Conservation (phyloP, 2,888 invertebrate genomes). For the Unio pictorum region DNA sequence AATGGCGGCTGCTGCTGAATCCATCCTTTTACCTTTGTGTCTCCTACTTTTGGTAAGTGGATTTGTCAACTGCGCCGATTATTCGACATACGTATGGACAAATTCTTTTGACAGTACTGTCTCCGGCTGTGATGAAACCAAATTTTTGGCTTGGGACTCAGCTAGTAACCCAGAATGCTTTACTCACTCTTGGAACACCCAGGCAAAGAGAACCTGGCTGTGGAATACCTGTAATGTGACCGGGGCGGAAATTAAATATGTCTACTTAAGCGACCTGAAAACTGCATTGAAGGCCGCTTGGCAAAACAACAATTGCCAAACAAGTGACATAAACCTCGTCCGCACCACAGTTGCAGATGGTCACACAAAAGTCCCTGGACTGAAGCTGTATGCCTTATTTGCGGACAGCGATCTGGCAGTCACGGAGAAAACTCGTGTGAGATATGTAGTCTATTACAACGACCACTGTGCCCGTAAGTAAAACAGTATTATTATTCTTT, state of each 20-base stretch:
- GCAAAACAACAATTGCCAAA: constrained; percentile 4
- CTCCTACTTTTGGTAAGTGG: too few species aligned
- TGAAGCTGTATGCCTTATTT: constrained; percentile 24
- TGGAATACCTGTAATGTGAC: constrained; percentile 18
- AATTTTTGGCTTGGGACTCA: constrained; percentile 14
- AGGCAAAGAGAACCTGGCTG: constrained; percentile 12
- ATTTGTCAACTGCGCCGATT: background rate
- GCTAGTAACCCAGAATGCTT: constrained; percentile 12
- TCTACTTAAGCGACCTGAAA: constrained; percentile 17
- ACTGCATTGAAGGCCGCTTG: constrained; percentile 12
- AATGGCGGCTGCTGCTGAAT: too few species aligned
- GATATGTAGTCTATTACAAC: constrained; percentile 28
- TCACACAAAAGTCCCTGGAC: constrained; percentile 9
- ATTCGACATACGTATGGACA: constrained; percentile 28
- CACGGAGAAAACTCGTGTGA: constrained; percentile 13
- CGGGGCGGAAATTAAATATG: constrained; percentile 11
- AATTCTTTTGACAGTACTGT: constrained; percentile 16
- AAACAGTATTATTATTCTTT: background rate
- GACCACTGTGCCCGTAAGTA: constrained; percentile 23
- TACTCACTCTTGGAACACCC: constrained; percentile 22
- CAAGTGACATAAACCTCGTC: constrained; percentile 5
- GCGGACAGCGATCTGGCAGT: constrained; percentile 21
- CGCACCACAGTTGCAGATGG: constrained; percentile 15
- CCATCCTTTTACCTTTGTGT: too few species aligned
- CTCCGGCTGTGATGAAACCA: constrained; percentile 10